A percentile compares a stretch with the other conserved stretches of the same genome.
Conservation (phyloP, 2,888 invertebrate genomes). For the Ommatoiulus sabulosus region DNA sequence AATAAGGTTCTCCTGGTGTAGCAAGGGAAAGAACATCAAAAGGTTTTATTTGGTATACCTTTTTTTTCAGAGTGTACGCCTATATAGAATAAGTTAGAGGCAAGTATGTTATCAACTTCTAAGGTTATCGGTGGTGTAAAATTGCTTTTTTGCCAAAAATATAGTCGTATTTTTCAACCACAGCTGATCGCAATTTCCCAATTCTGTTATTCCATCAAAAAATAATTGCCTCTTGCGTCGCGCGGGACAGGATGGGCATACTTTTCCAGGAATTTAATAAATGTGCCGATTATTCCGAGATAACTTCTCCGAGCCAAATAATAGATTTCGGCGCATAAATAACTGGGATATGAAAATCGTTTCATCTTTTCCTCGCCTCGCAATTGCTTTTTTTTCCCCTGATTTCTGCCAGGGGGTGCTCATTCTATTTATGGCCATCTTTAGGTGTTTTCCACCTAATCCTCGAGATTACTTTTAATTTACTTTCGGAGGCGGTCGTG, state of each 20-base stretch:
- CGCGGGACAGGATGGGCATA: background rate
- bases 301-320: slow-evolving; percentile 32
- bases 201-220: slow-evolving; percentile 44
- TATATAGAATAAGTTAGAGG: no score
- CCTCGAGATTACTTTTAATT: slow-evolving; percentile 20
- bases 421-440: background rate
- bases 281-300: slow-evolving; percentile 35
- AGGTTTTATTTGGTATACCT: no score
- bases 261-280: slow-evolving; percentile 35
- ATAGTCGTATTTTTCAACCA: slow-evolving; percentile 26
- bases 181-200: background rate
- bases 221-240: slow-evolving; percentile 12
- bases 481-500: slow-evolving; percentile 7
- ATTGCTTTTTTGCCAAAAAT: no score
- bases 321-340: slow-evolving; percentile 34
- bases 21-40: no score
- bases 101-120: no score
- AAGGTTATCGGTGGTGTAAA: no score
- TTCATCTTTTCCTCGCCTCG: background rate
- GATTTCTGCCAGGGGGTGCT: background rate
- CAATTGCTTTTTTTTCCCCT: background rate
- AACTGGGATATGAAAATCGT: slow-evolving; percentile 45
- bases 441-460: slow-evolving; percentile 44
- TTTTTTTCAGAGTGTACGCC: no score
- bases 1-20: no score